Evolutionary conservation across 1,140 invertebrate genomes (phyloP).

Genomic region (Ephestia elutella): DNA sequence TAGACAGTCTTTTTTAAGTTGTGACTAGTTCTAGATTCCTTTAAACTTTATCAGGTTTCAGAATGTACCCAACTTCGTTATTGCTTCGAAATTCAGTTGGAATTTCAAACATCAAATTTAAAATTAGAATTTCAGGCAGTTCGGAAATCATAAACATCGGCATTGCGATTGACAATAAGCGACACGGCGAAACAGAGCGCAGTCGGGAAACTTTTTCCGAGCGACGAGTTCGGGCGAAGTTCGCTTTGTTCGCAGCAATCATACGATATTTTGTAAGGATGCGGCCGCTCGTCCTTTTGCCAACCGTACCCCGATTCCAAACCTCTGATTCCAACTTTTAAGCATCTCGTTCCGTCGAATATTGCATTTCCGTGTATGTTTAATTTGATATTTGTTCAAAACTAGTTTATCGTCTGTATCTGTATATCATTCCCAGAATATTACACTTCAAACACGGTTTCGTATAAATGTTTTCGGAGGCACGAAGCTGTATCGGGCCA

Average conservation of each 20-base stretch:
- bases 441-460: constrained; percentile 28
- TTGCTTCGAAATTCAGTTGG: no score
- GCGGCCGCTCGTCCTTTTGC: constrained; percentile 47
- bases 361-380: constrained; percentile 63
- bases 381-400: constrained; percentile 55
- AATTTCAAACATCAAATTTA: constrained; percentile 23
- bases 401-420: constrained; percentile 21
- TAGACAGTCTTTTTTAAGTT: background rate
- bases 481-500: constrained; percentile 57
- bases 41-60: no score
- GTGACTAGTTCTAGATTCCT: no score
- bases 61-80: no score
- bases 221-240: constrained; percentile 39
- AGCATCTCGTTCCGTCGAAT: constrained; percentile 59
- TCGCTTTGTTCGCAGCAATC: constrained; percentile 60
- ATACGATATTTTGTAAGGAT: constrained; percentile 67
- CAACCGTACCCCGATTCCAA: constrained; percentile 59
- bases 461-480: constrained; percentile 38
- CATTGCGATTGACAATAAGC: constrained; percentile 20
- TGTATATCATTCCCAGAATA: constrained; percentile 16
- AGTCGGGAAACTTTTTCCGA: constrained; percentile 61
- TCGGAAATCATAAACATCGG: constrained; percentile 39
- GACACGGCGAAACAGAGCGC: constrained; percentile 19
- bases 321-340: constrained; percentile 71
- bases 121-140: constrained; percentile 21